Base-by-base conservation (phyloP, 2,113 vertebrate genomes). In the Artemisiospiza belli region DNA sequence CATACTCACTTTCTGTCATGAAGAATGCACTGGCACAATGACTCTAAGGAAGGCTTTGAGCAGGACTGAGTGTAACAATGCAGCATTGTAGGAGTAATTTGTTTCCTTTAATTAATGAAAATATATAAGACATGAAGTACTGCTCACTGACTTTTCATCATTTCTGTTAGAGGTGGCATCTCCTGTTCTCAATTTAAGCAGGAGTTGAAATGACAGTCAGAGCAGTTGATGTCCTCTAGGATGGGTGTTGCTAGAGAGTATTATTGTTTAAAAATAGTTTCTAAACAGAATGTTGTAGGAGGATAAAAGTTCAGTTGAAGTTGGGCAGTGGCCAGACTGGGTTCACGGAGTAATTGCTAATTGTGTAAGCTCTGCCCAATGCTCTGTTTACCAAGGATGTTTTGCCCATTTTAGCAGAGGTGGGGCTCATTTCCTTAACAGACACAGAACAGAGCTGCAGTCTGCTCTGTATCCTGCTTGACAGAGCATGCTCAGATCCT, bases 351-450 rank as follows among this genome's bases (percentile, higher is more conserved):
- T 90, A 93, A 95, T 94, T 94, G 80, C 95, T 97, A 94, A 97
- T 94, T 96, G 95, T 94, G 89, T 94, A 97, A 96, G 90, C 86
- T 89, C 89, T 94, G 96, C 95, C 94, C 87, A 94, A 24, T 72
- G 73, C 96, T 95, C 92, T 97, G 95, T 98, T 97, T 97, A 97
- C 96, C 84, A 95, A 96, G 94, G 95, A 94, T 96, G 96, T 97
- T 97, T 96, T 97, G 94, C 91, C 97, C 95, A 93, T 92, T 95
- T 97, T 97, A 96, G 94, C 93, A 86, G 93, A 97, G 97, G 97
- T 97, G 97, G 97, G 97, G 98, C 90, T 96, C 97, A 69, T 95
- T 98, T 98, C 97, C 97, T 97, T 85, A 83, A 97, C 93, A 97
- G 96, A 97, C 96, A 94, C 92, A 94, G 94, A 94, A 80, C 92